Conservation (phyloP, 1,140 invertebrate species). For the Drosophila busckii region DNA sequence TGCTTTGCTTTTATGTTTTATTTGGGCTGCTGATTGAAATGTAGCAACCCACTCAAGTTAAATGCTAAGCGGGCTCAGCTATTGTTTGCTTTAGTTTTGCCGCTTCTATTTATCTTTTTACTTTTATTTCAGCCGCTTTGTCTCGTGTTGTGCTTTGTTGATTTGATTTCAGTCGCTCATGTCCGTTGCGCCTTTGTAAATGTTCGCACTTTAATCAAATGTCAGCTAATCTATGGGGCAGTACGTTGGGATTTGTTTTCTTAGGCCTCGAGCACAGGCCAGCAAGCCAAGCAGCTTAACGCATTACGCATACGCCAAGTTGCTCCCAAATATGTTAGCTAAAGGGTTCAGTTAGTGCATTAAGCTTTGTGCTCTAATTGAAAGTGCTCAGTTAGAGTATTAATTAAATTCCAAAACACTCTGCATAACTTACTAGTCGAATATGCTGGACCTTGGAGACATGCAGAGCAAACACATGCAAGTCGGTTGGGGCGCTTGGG, state of each 20-base stretch:
- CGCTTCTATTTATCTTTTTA: constrained; percentile 46
- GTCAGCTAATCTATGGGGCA: constrained; percentile 58
- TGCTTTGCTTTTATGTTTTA: constrained; percentile 52
- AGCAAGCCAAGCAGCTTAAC: constrained; percentile 43
- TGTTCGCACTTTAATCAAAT: constrained; percentile 71
- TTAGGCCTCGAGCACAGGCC: constrained; percentile 21
- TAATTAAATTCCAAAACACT: constrained; percentile 63
- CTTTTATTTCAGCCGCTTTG: constrained; percentile 27
- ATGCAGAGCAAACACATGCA: constrained; percentile 7
- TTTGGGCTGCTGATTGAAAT: constrained; percentile 56
- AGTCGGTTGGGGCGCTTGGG: too few relatives aligned
- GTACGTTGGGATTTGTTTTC: constrained; percentile 34
- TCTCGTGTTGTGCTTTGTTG: constrained; percentile 46
- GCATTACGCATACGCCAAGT: constrained; percentile 44
- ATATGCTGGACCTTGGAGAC: constrained; percentile 28
- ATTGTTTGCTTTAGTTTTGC: constrained; percentile 49
- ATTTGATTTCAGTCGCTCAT: constrained; percentile 55
- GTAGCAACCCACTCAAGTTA: constrained; percentile 19
- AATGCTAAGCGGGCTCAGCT: constrained; percentile 2
- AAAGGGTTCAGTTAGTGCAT: constrained; percentile 34
- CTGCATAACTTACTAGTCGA: constrained; percentile 35
- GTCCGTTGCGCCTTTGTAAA: constrained; percentile 33
- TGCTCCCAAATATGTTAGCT: background rate
- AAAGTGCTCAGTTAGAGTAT: too few relatives aligned
- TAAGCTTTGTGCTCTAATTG: constrained; percentile 52